Percentiles rank a stretch among this genome's conserved stretches.
These are phyloP conservation scores for Echinops telfairi DNA, from an alignment of 2,113 vertebrate species.

Conservation along the genomic window DNA sequence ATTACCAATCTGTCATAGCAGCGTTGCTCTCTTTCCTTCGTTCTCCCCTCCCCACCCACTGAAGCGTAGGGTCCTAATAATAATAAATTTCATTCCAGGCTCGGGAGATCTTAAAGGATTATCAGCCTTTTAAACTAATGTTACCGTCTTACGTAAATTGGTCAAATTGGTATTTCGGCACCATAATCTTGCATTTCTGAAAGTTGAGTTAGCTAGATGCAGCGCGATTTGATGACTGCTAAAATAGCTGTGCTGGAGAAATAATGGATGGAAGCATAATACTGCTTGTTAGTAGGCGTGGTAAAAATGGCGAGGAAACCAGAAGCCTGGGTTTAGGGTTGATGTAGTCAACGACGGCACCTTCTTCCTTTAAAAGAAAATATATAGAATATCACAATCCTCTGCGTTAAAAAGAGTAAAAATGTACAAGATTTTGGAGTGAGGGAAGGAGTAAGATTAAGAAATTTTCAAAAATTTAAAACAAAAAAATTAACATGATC, in stretches of 20 bases:
- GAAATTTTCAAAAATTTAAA: constrained; percentile 32
- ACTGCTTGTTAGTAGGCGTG: neutral
- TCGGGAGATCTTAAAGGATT: constrained; percentile 77
- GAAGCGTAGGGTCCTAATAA: constrained; percentile 59
- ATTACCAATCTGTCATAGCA: constrained; percentile 66
- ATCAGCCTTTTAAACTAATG: constrained; percentile 67
- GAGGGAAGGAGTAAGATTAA: neutral
- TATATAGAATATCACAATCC: no score
- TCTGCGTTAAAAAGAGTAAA: neutral
- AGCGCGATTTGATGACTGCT: neutral
- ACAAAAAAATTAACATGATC: neutral
- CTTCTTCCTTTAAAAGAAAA: neutral
- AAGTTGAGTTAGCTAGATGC: constrained; percentile 32
- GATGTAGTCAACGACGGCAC: neutral
- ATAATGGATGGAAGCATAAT: neutral
- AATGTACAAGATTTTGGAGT: neutral
- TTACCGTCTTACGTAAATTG: constrained; percentile 59
- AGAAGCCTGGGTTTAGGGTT: neutral
- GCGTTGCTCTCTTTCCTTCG: constrained; percentile 37
- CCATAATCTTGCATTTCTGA: constrained; percentile 51
- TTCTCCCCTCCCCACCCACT: neutral
- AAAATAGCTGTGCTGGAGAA: neutral
- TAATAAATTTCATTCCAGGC: constrained; percentile 58
- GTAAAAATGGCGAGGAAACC: neutral
- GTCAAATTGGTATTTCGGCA: constrained; percentile 62